Evolutionary conservation across 1,140 invertebrate genomes (phyloP).

Genomic region (Cydia strobilella): DNA sequence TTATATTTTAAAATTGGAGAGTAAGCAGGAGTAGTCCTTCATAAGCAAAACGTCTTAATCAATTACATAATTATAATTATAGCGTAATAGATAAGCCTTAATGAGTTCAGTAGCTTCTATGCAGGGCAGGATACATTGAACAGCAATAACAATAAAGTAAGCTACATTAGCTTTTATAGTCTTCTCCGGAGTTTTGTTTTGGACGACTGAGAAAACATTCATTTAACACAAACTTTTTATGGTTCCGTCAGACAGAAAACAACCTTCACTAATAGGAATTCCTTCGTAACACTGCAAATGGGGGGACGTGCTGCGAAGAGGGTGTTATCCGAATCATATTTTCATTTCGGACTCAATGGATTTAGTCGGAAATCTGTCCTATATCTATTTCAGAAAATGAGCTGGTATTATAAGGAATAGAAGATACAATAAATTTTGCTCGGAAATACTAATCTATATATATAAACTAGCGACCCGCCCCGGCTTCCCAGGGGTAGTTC

Average conservation of each 20-base stretch:
- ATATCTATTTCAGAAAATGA: constrained; percentile 32
- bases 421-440: not conserved
- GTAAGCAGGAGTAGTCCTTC: not conserved
- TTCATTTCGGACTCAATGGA: constrained; percentile 63
- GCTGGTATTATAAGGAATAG: not conserved
- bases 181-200: constrained; percentile 64
- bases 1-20: constrained; percentile 38
- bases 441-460: too few relatives aligned
- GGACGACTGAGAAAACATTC: constrained; percentile 63
- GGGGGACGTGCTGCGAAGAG: constrained; percentile 68
- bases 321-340: constrained; percentile 60
- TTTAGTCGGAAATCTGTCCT: constrained; percentile 57
- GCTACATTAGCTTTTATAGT: constrained; percentile 58
- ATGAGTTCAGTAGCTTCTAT: constrained; percentile 4
- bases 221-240: constrained; percentile 74
- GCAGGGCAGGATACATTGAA: constrained; percentile 41
- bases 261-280: constrained; percentile 75
- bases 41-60: not conserved
- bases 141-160: constrained; percentile 49
- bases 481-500: too few relatives aligned
- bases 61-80: not conserved
- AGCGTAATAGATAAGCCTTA: not conserved
- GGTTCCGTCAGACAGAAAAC: constrained; percentile 67
- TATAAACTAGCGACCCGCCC: too few relatives aligned
- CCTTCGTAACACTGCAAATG: constrained; percentile 74